A percentile compares a stretch with the other conserved stretches of the same genome.
These are phyloP conservation scores for Drosophila suzukii DNA, from an alignment of 1,140 invertebrate species.

Conservation along the genomic window DNA sequence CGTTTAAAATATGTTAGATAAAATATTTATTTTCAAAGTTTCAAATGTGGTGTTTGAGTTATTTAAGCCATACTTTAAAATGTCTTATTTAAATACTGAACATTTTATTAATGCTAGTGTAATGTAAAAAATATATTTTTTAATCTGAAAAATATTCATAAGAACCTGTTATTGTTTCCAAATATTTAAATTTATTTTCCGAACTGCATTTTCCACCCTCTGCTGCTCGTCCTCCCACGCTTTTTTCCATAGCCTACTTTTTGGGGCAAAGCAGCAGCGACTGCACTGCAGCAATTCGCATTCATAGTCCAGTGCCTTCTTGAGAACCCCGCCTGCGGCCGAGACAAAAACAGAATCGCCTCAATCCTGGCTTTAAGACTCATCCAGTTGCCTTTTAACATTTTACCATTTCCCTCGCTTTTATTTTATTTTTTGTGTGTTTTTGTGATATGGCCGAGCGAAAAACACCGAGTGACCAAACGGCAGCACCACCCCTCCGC, in stretches of 20 bases:
- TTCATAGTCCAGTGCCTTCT: slow-evolving; percentile 56
- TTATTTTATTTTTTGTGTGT: slow-evolving; percentile 10
- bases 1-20: too few species aligned
- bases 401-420: slow-evolving; percentile 27
- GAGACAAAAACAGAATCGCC: slow-evolving; percentile 23
- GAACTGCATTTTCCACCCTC: slow-evolving; percentile 12
- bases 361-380: slow-evolving; percentile 64
- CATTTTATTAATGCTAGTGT: too few species aligned
- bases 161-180: background rate
- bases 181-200: background rate
- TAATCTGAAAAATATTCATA: too few species aligned
- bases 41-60: too few species aligned
- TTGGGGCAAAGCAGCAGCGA: slow-evolving; percentile 13
- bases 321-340: background rate
- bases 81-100: too few species aligned
- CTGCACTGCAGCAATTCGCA: slow-evolving; percentile 55
- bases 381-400: slow-evolving; percentile 46
- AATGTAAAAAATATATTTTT: too few species aligned
- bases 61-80: too few species aligned
- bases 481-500: slow-evolving; percentile 20
- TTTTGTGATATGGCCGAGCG: slow-evolving; percentile 15
- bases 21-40: too few species aligned
- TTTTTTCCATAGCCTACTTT: slow-evolving; percentile 51
- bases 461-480: slow-evolving; percentile 29
- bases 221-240: slow-evolving; percentile 1